These are phyloP conservation scores for Lophochroa leadbeateri DNA, from an alignment of 2,113 vertebrate genomes.

Conservation along the genomic window DNA sequence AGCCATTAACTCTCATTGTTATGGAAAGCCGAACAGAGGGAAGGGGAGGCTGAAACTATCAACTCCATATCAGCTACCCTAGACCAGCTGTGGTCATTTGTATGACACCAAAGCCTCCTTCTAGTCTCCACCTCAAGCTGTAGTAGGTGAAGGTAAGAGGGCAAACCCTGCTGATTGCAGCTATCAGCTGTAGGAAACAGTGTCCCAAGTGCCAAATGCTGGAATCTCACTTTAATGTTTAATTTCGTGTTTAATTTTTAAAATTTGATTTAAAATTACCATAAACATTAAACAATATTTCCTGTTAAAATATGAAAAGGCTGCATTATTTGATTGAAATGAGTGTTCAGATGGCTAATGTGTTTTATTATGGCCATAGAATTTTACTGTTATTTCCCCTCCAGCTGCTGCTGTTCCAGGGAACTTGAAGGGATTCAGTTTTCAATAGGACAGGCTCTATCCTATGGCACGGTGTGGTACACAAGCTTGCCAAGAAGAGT, in stretches of 20 bases:
- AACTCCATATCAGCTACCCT: background rate
- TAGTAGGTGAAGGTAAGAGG: background rate
- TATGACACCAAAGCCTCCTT: background rate
- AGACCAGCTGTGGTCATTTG: background rate
- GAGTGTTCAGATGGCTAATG: constrained; percentile 77
- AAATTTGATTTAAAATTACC: constrained; percentile 78
- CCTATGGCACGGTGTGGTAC: background rate
- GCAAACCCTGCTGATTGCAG: background rate
- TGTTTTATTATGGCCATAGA: constrained; percentile 73
- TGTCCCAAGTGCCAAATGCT: constrained; percentile 46
- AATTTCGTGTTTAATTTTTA: constrained; percentile 79
- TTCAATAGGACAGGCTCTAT: constrained; percentile 24
- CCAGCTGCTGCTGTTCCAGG: constrained; percentile 66
- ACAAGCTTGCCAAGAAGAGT: constrained; percentile 32
- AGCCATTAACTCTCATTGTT: background rate
- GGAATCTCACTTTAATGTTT: constrained; percentile 67
- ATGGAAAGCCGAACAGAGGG: background rate
- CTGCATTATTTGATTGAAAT: constrained; percentile 71
- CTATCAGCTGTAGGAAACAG: background rate
- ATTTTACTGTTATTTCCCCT: constrained; percentile 75
- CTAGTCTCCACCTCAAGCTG: background rate
- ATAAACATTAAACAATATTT: constrained; percentile 80
- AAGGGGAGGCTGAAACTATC: background rate
- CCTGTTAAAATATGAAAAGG: constrained; percentile 78
- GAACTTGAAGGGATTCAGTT: constrained; percentile 32